phyloP scores from a whole-genome alignment of 1,140 invertebrate genomes.

The Portunus trituberculatus region DNA sequence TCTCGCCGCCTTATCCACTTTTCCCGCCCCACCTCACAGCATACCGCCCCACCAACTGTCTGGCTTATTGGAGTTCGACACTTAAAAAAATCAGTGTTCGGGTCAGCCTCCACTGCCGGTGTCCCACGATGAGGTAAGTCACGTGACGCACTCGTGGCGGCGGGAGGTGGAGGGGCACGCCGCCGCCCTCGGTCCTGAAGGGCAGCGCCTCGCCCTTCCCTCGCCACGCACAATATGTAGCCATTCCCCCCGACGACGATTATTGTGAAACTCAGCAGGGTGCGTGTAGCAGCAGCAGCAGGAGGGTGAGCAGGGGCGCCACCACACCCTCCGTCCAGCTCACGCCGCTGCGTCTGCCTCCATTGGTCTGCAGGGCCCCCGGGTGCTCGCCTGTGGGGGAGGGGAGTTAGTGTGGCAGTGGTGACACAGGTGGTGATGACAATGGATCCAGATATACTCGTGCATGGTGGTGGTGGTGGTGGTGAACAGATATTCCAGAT shows the following conservation, averaged over 20 bases:
- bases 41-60: no score
- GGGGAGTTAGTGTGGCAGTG: no score
- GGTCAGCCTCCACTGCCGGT: background rate
- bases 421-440: no score
- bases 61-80: no score
- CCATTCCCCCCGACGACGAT: background rate
- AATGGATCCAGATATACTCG: no score
- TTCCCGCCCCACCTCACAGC: no score
- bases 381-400: background rate
- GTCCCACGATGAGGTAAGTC: background rate
- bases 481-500: no score
- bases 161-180: no score
- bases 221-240: background rate
- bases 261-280: background rate
- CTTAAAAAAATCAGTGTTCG: no score
- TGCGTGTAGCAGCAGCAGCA: background rate
- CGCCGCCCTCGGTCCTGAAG: background rate
- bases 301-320: background rate
- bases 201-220: background rate
- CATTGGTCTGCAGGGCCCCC: slow-evolving; percentile 16
- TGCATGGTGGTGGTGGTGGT: no score
- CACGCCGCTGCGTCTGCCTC: background rate
- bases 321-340: background rate
- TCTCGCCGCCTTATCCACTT: no score
- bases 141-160: no score